Conservation (phyloP, 2,113 vertebrate species). For the Odocoileus virginianus region DNA sequence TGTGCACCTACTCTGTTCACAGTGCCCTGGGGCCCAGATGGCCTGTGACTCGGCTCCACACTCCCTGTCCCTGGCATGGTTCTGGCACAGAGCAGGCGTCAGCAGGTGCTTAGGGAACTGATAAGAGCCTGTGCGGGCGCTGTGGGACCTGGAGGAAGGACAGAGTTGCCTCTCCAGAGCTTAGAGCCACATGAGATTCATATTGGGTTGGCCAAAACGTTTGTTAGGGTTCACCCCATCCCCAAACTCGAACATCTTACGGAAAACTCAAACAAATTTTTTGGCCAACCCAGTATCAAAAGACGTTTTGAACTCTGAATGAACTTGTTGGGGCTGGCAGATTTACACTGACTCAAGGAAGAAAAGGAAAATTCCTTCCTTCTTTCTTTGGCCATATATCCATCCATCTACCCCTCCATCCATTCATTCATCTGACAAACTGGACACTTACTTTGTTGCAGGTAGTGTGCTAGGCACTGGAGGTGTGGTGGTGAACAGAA, state of each 20-base stretch:
- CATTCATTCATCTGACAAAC: not conserved
- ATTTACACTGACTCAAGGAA: not conserved
- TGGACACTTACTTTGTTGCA: not conserved
- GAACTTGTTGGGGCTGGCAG: not conserved
- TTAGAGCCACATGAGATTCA: accelerated
- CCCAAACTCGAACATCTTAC: not conserved
- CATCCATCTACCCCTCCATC: not conserved
- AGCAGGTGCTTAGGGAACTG: not conserved
- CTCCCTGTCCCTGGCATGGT: not conserved
- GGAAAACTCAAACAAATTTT: not conserved
- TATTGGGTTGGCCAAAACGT: not conserved
- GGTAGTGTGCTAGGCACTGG: not conserved
- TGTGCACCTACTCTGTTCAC: not conserved
- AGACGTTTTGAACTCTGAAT: not conserved
- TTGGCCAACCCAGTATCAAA: not conserved
- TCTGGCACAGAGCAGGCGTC: not conserved
- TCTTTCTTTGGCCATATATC: not conserved
- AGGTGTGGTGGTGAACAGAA: accelerated
- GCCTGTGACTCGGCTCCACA: not conserved
- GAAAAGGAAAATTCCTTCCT: not conserved
- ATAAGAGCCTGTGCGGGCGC: not conserved
- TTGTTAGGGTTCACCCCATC: too few species aligned
- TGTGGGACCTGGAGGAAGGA: not conserved
- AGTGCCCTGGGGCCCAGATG: not conserved
- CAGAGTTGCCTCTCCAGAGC: not conserved